These are phyloP conservation scores for Myotis pilosus DNA, from an alignment of 2,797 vertebrate genomes.

Conservation along the genomic window DNA sequence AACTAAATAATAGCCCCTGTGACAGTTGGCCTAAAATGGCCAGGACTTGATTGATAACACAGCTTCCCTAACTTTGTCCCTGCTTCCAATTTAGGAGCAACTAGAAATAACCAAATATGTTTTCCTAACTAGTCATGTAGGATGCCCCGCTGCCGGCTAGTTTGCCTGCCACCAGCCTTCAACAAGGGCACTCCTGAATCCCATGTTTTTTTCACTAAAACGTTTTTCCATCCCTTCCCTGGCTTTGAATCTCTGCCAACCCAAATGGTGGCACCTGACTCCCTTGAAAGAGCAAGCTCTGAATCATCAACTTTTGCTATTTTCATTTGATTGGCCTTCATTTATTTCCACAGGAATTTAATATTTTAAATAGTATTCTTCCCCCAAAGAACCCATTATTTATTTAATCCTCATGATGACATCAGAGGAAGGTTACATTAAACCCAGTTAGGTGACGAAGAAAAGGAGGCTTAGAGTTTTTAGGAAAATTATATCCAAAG, in stretches of 20 bases:
- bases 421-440: background rate
- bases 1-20: background rate
- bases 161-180: background rate
- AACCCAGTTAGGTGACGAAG: background rate
- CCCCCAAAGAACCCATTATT: background rate
- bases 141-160: background rate
- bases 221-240: background rate
- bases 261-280: background rate
- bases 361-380: background rate
- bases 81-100: background rate
- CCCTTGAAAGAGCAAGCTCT: background rate
- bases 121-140: background rate
- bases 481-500: background rate
- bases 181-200: background rate
- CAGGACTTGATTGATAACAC: background rate
- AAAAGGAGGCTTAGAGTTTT: background rate
- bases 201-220: background rate
- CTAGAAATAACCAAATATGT: background rate
- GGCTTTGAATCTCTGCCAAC: background rate
- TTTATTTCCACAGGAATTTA: background rate
- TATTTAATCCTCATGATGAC: background rate
- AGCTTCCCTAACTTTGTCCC: background rate
- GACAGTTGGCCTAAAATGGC: background rate
- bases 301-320: background rate
- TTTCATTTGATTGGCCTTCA: constrained; percentile 2